Conservation (phyloP, 1,140 invertebrate species). For the Nymphalis io region DNA sequence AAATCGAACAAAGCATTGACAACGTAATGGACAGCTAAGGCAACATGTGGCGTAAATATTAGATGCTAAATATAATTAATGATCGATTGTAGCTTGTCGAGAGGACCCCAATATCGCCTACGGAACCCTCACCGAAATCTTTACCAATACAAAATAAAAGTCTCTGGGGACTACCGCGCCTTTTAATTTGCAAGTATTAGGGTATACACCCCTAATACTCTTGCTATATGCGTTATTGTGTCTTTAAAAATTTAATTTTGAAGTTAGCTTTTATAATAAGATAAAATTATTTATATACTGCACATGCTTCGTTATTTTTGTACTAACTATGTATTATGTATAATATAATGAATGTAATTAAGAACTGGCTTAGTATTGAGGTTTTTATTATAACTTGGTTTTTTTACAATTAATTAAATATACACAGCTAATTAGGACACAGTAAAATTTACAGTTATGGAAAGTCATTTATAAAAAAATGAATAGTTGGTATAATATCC, state of each 20-base stretch:
- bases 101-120: constrained; percentile 47
- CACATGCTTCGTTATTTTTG: too few species aligned
- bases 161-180: constrained; percentile 61
- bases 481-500: too few species aligned
- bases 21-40: constrained; percentile 32
- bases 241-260: constrained; percentile 28
- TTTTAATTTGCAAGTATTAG: constrained; percentile 73
- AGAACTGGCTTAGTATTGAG: too few species aligned
- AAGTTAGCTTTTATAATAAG: neutral
- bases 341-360: too few species aligned
- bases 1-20: constrained; percentile 16
- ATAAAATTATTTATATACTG: too few species aligned
- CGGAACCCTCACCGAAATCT: constrained; percentile 67
- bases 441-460: too few species aligned
- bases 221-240: constrained; percentile 34
- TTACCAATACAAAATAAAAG: constrained; percentile 65
- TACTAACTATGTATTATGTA: too few species aligned
- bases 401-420: too few species aligned
- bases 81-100: constrained; percentile 72
- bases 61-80: constrained; percentile 75
- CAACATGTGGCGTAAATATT: constrained; percentile 76
- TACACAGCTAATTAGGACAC: too few species aligned
- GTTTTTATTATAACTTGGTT: too few species aligned
- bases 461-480: too few species aligned
- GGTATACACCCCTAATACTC: constrained; percentile 39